Conservation (phyloP, 1,140 invertebrate genomes). For the Drosophila littoralis region DNA sequence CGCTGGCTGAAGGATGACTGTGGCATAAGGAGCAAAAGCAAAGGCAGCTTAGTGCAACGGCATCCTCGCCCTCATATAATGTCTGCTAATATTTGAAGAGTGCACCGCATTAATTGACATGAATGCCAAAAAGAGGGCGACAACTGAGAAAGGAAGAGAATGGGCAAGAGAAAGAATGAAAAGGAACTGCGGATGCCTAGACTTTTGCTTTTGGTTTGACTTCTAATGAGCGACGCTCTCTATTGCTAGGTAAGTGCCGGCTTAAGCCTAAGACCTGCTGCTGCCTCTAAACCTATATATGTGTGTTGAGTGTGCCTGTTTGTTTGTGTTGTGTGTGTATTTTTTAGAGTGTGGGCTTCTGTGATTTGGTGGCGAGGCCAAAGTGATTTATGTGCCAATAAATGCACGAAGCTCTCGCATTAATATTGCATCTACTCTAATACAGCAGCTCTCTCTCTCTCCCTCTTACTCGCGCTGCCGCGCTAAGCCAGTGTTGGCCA, state of each 20-base stretch:
- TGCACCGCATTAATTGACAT: slow-evolving; percentile 79
- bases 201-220: slow-evolving; percentile 34
- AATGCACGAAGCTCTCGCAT: slow-evolving; percentile 68
- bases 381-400: slow-evolving; percentile 78
- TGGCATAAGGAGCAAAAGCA: slow-evolving; percentile 1
- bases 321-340: slow-evolving; percentile 7
- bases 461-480: neutral
- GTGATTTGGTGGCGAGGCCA: slow-evolving; percentile 57
- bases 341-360: slow-evolving; percentile 18
- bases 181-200: slow-evolving; percentile 21
- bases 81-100: slow-evolving; percentile 82
- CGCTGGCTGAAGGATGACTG: slow-evolving; percentile 17
- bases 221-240: slow-evolving; percentile 38
- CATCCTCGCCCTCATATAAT: slow-evolving; percentile 53
- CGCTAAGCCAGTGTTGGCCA: slow-evolving; percentile 14
- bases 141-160: slow-evolving; percentile 26
- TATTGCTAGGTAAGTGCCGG: slow-evolving; percentile 51
- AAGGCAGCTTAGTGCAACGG: slow-evolving; percentile 51
- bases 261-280: slow-evolving; percentile 46
- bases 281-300: neutral
- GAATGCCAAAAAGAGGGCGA: slow-evolving; percentile 54
- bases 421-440: slow-evolving; percentile 65
- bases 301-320: slow-evolving; percentile 11
- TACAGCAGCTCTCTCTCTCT: slow-evolving; percentile 9
- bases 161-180: slow-evolving; percentile 6